phyloP scores from a whole-genome alignment of 2,888 invertebrate species.

The Trichopoda pennipes region DNA sequence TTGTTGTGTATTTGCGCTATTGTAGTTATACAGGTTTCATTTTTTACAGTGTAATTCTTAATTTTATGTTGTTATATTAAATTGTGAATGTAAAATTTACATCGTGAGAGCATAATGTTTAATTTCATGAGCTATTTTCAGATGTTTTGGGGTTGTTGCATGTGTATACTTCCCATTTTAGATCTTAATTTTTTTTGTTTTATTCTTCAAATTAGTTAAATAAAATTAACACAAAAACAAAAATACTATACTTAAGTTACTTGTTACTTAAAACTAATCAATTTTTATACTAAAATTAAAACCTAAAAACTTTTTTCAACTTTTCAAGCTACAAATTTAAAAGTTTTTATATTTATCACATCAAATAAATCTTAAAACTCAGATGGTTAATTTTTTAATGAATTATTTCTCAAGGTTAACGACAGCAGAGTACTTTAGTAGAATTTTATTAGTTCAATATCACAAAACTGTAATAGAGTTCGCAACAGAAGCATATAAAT shows the following conservation, averaged over 20 bases:
- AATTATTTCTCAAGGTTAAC: not conserved
- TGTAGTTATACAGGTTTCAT: not conserved
- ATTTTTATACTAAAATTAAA: constrained; percentile 12
- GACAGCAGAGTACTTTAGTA: too few relatives aligned
- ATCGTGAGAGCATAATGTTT: constrained; percentile 12
- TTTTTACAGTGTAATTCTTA: constrained; percentile 56
- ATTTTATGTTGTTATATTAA: not conserved
- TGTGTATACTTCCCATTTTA: constrained; percentile 8
- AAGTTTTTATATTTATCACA: constrained; percentile 17
- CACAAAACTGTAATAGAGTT: too few relatives aligned
- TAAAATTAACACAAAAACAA: constrained; percentile 31
- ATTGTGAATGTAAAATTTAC: constrained; percentile 45
- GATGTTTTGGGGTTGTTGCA: not conserved
- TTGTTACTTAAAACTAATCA: constrained; percentile 34
- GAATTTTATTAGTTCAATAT: too few relatives aligned
- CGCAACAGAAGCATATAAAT: too few relatives aligned
- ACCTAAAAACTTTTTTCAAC: constrained; percentile 24
- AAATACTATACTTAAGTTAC: constrained; percentile 43
- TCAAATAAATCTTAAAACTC: constrained; percentile 22
- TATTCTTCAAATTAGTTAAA: not conserved
- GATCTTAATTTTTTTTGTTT: not conserved
- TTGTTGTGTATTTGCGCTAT: not conserved
- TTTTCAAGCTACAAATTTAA: not conserved
- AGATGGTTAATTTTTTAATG: not conserved
- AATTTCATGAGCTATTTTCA: constrained; percentile 1